Conservation (phyloP, 2,888 invertebrate genomes). For the Thereva nobilitata region DNA sequence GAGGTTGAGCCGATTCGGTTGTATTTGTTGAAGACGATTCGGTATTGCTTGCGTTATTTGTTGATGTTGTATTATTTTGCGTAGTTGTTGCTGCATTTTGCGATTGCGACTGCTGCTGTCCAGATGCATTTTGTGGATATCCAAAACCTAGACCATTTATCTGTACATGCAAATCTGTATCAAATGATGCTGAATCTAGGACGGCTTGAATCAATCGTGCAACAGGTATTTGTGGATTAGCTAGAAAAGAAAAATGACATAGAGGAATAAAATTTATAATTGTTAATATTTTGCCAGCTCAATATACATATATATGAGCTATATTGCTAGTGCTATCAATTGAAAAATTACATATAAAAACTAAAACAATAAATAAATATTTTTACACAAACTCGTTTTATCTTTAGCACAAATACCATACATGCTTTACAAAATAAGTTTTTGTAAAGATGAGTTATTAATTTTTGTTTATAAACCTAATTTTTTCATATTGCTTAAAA, state of each 20-base stretch:
- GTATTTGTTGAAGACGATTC: neutral
- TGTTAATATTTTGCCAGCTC: neutral
- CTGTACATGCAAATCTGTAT: constrained; percentile 55
- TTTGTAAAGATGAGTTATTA: too few species aligned
- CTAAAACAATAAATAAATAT: constrained; percentile 3
- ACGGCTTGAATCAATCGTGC: constrained; percentile 56
- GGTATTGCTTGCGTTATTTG: neutral
- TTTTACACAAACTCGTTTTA: neutral
- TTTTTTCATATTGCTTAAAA: too few species aligned
- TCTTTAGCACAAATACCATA: too few species aligned
- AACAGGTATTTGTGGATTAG: constrained; percentile 53
- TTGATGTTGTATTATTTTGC: constrained; percentile 3
- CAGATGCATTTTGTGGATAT: constrained; percentile 59
- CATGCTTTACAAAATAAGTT: too few species aligned
- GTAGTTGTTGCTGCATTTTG: constrained; percentile 59
- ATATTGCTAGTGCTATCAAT: neutral
- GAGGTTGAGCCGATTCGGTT: constrained; percentile 47
- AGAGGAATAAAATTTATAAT: neutral
- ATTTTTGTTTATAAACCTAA: too few species aligned
- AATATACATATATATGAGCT: too few species aligned
- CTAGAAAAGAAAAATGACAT: constrained; percentile 44
- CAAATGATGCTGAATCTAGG: constrained; percentile 54
- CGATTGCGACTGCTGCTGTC: constrained; percentile 42
- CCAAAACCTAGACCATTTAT: constrained; percentile 55
- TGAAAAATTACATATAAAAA: neutral